A percentile compares a stretch with the other conserved stretches of the same genome.
phyloP scores from a whole-genome alignment of 2,797 vertebrate species.

The Pogoniulus pusillus region DNA sequence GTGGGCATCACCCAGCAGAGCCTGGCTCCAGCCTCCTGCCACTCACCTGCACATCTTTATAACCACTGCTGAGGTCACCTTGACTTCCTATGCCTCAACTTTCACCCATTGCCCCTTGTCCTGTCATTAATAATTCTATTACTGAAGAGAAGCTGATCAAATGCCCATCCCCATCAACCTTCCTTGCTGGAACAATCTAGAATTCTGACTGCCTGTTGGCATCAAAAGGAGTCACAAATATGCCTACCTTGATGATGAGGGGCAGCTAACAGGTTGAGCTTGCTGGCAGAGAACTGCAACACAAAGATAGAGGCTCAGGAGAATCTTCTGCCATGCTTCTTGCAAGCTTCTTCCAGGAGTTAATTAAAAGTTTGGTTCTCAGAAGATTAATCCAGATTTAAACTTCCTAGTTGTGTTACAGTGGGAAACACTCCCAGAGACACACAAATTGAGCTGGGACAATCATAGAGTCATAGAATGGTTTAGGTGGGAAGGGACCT shows the following conservation, averaged over 20 bases:
- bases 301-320: not conserved
- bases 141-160: not conserved
- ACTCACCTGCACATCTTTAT: no score
- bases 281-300: not conserved
- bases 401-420: not conserved
- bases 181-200: not conserved
- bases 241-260: not conserved
- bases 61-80: no score
- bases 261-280: not conserved
- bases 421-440: slow-evolving; percentile 39
- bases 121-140: no score
- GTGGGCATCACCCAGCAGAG: no score
- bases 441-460: not conserved
- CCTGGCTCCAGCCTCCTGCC: no score
- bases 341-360: slow-evolving; percentile 2
- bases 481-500: no score
- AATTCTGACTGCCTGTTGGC: not conserved
- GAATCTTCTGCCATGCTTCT: slow-evolving; percentile 32
- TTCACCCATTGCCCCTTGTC: no score
- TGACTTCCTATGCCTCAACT: no score
- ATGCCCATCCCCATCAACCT: not conserved
- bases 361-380: slow-evolving; percentile 44
- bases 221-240: not conserved
- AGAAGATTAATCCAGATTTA: slow-evolving; percentile 7
- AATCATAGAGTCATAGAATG: no score